Conservation (phyloP, 2,888 invertebrate species). For the Ypsolopha scabrella region DNA sequence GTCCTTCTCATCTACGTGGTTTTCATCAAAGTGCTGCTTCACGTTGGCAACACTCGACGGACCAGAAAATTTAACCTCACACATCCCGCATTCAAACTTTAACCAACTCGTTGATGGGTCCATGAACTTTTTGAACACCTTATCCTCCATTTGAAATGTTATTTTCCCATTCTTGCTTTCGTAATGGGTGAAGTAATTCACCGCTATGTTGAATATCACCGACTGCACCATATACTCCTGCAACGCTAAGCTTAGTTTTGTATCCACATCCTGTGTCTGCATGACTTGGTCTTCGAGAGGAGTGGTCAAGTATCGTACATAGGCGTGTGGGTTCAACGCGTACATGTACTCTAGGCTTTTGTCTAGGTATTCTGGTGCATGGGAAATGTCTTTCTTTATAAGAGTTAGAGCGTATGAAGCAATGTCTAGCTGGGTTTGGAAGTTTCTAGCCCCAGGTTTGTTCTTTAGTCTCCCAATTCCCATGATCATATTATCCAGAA, state of each 20-base stretch:
- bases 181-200: no score
- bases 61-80: background rate
- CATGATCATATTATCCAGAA: background rate
- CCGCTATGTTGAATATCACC: background rate
- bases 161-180: background rate
- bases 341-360: background rate
- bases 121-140: background rate
- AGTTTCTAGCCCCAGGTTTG: background rate
- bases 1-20: background rate
- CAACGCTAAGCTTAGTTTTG: background rate
- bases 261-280: no score
- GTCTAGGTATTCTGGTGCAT: background rate
- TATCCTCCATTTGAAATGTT: background rate
- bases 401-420: background rate
- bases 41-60: background rate
- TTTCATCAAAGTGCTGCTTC: background rate
- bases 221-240: background rate
- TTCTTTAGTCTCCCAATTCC: background rate
- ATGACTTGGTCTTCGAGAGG: background rate
- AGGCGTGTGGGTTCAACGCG: background rate
- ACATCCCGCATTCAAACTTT: background rate
- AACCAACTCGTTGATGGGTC: background rate
- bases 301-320: background rate
- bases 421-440: background rate
- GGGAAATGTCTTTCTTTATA: background rate